Conservation (phyloP, 2,797 vertebrate genomes). For the Sebastes minor region DNA sequence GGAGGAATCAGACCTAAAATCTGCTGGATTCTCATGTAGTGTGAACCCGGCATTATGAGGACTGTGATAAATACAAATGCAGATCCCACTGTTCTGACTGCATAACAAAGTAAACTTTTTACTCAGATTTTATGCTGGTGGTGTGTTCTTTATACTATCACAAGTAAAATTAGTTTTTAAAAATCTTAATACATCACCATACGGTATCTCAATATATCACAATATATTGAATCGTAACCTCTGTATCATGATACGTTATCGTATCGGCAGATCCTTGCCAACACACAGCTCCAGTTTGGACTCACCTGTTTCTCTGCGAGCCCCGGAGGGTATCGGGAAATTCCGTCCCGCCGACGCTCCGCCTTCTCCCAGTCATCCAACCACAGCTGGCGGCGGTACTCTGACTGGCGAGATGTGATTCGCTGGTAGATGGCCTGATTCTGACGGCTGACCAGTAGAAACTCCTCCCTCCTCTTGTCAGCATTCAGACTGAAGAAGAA, state of each 20-base stretch:
- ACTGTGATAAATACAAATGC: too few relatives aligned
- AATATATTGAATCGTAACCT: too few relatives aligned
- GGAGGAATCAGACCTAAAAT: too few relatives aligned
- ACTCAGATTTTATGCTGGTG: too few relatives aligned
- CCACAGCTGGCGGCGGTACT: constrained; percentile 77
- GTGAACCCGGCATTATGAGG: too few relatives aligned
- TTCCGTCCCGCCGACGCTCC: constrained; percentile 56
- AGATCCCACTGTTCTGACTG: too few relatives aligned
- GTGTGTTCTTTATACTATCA: too few relatives aligned
- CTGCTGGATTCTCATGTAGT: too few relatives aligned
- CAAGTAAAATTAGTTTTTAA: too few relatives aligned
- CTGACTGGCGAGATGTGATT: constrained; percentile 73
- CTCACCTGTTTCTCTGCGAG: constrained; percentile 58
- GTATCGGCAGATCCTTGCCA: not conserved
- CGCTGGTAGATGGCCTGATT: constrained; percentile 81
- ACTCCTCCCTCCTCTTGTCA: constrained; percentile 68
- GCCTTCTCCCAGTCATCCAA: constrained; percentile 76
- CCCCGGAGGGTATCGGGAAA: constrained; percentile 70
- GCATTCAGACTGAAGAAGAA: constrained; percentile 74
- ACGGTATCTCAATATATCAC: accelerated
- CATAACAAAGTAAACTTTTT: too few relatives aligned
- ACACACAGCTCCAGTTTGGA: not conserved
- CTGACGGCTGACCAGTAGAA: constrained; percentile 69
- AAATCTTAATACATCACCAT: too few relatives aligned
- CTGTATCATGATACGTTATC: not conserved